Percentiles rank a stretch among this genome's conserved stretches.
Evolutionary conservation across 2,113 vertebrate species (phyloP).

Genomic region (Sceloporus undulatus): DNA sequence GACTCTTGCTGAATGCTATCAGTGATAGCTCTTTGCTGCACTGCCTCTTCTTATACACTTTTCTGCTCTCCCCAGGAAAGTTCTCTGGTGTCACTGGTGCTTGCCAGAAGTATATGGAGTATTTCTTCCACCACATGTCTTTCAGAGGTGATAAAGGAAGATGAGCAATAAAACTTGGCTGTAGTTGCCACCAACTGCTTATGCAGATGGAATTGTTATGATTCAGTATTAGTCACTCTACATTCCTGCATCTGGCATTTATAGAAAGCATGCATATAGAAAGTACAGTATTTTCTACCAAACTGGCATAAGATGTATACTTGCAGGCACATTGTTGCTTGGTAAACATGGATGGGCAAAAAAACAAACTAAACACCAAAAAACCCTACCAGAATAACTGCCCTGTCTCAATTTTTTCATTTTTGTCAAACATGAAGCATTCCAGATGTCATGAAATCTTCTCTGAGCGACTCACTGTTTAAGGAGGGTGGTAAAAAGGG

Average conservation of each 20-base stretch:
- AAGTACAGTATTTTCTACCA: neutral
- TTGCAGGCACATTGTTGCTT: neutral
- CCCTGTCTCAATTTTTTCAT: neutral
- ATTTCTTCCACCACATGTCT: conserved; percentile 7
- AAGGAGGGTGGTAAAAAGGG: conserved; percentile 7
- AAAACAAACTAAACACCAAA: too few species aligned
- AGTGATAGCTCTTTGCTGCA: neutral
- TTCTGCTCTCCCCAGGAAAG: neutral
- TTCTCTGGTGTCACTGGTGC: neutral
- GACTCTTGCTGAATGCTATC: neutral
- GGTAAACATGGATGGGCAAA: conserved; percentile 8
- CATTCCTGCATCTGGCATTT: conserved; percentile 17
- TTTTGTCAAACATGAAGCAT: neutral
- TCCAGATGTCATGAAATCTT: conserved; percentile 6
- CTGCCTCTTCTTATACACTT: neutral
- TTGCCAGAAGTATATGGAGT: neutral
- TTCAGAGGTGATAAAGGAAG: conserved; percentile 11
- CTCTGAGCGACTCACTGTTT: neutral
- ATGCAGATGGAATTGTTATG: conserved; percentile 33
- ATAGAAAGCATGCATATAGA: conserved; percentile 17
- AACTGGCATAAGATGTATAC: neutral
- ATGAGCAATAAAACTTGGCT: conserved; percentile 13
- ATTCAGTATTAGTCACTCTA: conserved; percentile 39
- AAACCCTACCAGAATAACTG: neutral
- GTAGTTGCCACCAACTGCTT: conserved; percentile 6